A percentile compares a stretch with the other conserved stretches of the same genome.
Conservation (phyloP, 2,797 vertebrate genomes). For the Amniataba percoides region DNA sequence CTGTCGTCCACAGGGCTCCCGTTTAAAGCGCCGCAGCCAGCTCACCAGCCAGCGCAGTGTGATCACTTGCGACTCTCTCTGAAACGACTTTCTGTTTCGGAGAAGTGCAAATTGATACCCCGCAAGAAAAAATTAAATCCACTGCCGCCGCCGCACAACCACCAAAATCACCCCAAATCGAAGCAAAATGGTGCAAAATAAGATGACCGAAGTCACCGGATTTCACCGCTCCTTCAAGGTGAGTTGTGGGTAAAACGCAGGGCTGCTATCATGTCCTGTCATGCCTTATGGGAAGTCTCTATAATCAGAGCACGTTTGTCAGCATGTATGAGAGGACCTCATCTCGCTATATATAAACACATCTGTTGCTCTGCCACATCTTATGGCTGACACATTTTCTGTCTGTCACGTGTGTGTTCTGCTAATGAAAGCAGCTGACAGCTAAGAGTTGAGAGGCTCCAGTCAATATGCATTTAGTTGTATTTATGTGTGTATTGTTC, state of each 20-base stretch:
- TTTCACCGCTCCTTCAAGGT: conserved; percentile 97
- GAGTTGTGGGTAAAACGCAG: conserved; percentile 43
- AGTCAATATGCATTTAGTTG: not conserved
- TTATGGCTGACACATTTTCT: conserved; percentile 24
- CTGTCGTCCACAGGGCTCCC: conserved; percentile 79
- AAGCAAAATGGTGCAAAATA: conserved; percentile 95
- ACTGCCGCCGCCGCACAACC: conserved; percentile 77
- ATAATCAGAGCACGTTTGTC: conserved; percentile 43
- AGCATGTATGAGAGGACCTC: conserved; percentile 24
- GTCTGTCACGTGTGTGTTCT: conserved; percentile 36
- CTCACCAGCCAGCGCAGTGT: conserved; percentile 77
- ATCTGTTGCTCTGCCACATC: conserved; percentile 53
- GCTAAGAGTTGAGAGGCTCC: not conserved
- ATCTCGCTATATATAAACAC: conserved; percentile 65
- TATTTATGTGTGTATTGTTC: not conserved
- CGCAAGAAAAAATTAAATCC: conserved; percentile 36
- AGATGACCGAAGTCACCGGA: conserved; percentile 91
- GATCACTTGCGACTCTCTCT: conserved; percentile 76
- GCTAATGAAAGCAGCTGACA: not conserved
- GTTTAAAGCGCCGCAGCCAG: conserved; percentile 83
- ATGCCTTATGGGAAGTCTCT: conserved; percentile 11
- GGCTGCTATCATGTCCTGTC: conserved; percentile 4
- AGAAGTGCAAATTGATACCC: conserved; percentile 74
- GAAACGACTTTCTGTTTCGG: conserved; percentile 74
- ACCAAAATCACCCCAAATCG: conserved; percentile 58